Base-by-base conservation (phyloP, 2,888 invertebrate genomes). In the Phragmatobia fuliginosa region DNA sequence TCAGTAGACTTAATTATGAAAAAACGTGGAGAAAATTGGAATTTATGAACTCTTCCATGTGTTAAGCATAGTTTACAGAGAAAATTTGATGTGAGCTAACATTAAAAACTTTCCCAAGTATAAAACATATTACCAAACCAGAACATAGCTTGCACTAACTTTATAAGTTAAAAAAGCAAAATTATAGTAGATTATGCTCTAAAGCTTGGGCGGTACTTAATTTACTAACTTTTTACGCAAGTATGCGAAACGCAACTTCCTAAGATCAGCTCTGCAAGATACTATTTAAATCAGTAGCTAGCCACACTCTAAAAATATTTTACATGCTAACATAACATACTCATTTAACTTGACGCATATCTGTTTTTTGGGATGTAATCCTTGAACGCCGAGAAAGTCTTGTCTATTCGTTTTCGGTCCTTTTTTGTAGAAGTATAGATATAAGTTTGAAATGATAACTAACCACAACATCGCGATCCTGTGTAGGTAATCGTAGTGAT, bases 301-400 rank as follows among this genome's bases (percentile, higher is more conserved):
- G 76, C 76, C 81, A 87, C 90, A 90, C 89, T 77, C 77, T 68
- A 81, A 83, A 85, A 88, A 89, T 93, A 91, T 89, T 90, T 92
- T 90, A 90, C 86, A 90, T 89, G 88, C 89, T 85, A 36, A 11
- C 87, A 91, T 90, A 90, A 87, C 87, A 88, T 83, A 87, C 88
- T 87, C 89, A 84, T 87, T 88, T 88, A 90, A 88, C 79, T 87
- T 88, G 86, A 87, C 90, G 89, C 89, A 92, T 92, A 92, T 93
- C 90, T 91, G n/a, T n/a, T n/a, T n/a, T n/a, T n/a, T n/a, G n/a
- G n/a, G n/a, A n/a, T n/a, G n/a, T n/a, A n/a, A n/a, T n/a, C n/a
- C n/a, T n/a, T n/a, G n/a, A n/a, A n/a, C n/a, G n/a, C n/a, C n/a
- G n/a, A n/a, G n/a, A n/a, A n/a, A n/a, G 33, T 33, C 33, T 33